Conservation (phyloP, 37 sponge, comb jelly and placozoan species). For the Halisarca cf. caerulea region DNA sequence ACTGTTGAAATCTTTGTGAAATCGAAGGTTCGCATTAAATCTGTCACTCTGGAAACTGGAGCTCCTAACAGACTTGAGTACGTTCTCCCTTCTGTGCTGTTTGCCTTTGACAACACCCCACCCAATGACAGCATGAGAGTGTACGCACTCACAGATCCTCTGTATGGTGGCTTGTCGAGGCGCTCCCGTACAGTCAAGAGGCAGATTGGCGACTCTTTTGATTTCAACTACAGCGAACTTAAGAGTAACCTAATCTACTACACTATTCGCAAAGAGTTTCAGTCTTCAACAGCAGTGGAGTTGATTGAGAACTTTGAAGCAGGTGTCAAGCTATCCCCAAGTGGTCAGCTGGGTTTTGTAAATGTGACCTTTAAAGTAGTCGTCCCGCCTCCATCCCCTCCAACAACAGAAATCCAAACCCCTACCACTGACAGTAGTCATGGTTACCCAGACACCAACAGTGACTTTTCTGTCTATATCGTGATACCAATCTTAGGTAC, state of each 20-base stretch:
- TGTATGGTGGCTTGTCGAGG: background rate
- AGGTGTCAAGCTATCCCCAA: background rate
- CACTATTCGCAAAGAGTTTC: background rate
- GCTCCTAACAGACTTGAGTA: too few relatives aligned
- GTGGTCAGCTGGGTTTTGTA: background rate
- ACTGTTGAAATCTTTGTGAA: background rate
- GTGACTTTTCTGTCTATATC: background rate
- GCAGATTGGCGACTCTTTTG: background rate
- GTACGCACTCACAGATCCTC: background rate
- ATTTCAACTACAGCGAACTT: background rate
- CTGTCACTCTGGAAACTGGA: too few relatives aligned
- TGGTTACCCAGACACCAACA: background rate
- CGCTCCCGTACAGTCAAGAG: background rate
- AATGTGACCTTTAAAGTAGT: background rate
- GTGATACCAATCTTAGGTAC: background rate
- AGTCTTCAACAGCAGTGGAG: background rate
- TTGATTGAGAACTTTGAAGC: background rate
- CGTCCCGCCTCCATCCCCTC: background rate
- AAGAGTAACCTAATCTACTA: background rate
- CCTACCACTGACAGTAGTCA: background rate
- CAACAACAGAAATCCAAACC: too few relatives aligned
- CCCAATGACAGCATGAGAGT: background rate
- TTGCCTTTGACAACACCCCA: background rate
- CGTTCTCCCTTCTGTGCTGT: background rate
- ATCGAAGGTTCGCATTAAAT: background rate